Conservation (phyloP, 2,113 vertebrate genomes). For the Daubentonia madagascariensis region DNA sequence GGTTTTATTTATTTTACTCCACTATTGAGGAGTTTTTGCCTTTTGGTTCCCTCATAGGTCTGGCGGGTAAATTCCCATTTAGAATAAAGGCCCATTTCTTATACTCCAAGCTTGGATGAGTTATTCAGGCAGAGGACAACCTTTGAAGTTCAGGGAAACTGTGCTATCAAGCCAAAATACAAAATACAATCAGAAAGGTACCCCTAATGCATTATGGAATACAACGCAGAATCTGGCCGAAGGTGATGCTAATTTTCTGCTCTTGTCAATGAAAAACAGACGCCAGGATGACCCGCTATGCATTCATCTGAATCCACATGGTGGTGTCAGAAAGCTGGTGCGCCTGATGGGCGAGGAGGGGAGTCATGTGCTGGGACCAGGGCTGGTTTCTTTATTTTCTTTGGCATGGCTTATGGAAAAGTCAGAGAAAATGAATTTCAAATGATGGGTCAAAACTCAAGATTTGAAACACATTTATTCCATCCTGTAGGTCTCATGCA, state of each 20-base stretch:
- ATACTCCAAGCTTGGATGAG: background rate
- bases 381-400: constrained; percentile 51
- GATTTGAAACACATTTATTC: constrained; percentile 68
- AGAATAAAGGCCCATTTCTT: background rate
- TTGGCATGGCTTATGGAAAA: constrained; percentile 70
- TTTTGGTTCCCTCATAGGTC: background rate
- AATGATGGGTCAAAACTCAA: constrained; percentile 66
- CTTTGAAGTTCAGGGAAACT: constrained; percentile 37
- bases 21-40: background rate
- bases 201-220: constrained; percentile 38
- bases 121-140: background rate
- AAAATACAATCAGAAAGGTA: background rate
- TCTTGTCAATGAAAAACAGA: constrained; percentile 63
- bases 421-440: constrained; percentile 74
- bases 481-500: constrained; percentile 42
- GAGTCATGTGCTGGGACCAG: accelerated
- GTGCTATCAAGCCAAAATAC: background rate
- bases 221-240: background rate
- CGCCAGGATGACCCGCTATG: background rate
- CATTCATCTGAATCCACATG: constrained; percentile 13
- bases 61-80: background rate
- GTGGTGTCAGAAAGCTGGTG: background rate
- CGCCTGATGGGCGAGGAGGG: background rate
- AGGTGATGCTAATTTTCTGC: constrained; percentile 55
- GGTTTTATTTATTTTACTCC: background rate